A percentile compares a stretch with the other conserved stretches of the same genome.
Conservation (phyloP, 2,888 invertebrate genomes). For the Altica lythri region DNA sequence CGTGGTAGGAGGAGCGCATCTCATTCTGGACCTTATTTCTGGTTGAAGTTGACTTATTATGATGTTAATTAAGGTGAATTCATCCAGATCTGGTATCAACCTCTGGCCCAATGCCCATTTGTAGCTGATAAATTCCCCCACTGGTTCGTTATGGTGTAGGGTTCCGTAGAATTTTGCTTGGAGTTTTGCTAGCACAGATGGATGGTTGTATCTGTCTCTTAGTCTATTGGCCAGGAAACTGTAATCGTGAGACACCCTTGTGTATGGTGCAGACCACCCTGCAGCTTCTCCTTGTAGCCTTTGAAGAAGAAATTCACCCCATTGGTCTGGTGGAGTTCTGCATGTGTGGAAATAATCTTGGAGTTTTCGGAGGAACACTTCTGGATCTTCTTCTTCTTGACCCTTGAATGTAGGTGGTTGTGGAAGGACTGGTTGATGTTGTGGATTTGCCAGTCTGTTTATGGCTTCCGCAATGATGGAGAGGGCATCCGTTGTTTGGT, state of each 20-base stretch:
- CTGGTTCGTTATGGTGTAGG: neutral
- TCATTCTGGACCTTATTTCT: neutral
- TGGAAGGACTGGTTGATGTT: too few relatives aligned
- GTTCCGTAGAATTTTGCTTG: neutral
- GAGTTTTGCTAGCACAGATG: too few relatives aligned
- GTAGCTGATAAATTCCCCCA: neutral
- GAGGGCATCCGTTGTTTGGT: neutral
- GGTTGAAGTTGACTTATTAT: neutral
- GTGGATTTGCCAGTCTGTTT: neutral
- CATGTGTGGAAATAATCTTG: neutral
- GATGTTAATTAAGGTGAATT: neutral
- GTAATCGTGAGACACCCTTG: neutral
- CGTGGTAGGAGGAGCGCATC: neutral
- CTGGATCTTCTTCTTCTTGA: neutral
- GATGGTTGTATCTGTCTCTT: neutral
- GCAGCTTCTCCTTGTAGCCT: neutral
- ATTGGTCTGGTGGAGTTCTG: neutral
- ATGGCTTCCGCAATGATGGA: neutral
- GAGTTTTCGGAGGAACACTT: neutral
- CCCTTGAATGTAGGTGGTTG: neutral
- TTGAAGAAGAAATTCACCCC: neutral
- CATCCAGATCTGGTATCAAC: neutral
- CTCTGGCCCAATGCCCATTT: neutral
- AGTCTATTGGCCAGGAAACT: neutral
- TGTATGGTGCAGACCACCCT: neutral